Evolutionary conservation across 2,113 vertebrate species (phyloP).

Genomic region (Lasiurus cinereus): DNA sequence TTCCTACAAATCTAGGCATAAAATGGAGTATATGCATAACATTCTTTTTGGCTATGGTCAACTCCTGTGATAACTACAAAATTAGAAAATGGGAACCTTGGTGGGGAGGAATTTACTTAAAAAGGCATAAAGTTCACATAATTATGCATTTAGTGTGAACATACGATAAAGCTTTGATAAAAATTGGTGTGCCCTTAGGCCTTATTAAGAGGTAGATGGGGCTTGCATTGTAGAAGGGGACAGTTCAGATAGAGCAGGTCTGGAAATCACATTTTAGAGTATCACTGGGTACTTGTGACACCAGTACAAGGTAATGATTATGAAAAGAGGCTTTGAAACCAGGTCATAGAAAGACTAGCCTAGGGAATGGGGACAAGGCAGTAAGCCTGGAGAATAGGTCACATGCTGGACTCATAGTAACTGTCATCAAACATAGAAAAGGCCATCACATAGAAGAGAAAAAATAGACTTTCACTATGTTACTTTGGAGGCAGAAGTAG

Average conservation of each 20-base stretch:
- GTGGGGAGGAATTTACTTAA: neutral
- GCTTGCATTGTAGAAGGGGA: neutral
- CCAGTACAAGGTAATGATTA: neutral
- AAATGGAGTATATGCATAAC: neutral
- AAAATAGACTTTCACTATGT: slow-evolving; percentile 60
- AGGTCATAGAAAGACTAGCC: neutral
- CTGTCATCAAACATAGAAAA: slow-evolving; percentile 60
- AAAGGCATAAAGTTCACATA: slow-evolving; percentile 26
- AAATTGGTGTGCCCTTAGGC: neutral
- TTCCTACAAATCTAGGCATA: neutral
- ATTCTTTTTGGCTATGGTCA: neutral
- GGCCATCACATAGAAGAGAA: slow-evolving; percentile 62
- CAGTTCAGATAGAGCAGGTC: neutral
- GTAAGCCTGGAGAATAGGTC: slow-evolving; percentile 17
- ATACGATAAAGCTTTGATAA: neutral
- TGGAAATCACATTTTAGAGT: neutral
- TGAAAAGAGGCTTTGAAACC: neutral
- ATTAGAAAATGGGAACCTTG: neutral
- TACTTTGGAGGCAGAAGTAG: slow-evolving; percentile 76
- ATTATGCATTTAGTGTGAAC: neutral
- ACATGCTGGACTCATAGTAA: neutral
- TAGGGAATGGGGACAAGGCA: neutral
- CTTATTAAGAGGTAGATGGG: neutral
- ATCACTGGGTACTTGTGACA: neutral
- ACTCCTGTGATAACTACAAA: slow-evolving; percentile 15